Evolutionary conservation across 2,113 vertebrate species (phyloP), one percentile per base, ranked within the genome.

Genomic region (Herpailurus yagouaroundi): DNA sequence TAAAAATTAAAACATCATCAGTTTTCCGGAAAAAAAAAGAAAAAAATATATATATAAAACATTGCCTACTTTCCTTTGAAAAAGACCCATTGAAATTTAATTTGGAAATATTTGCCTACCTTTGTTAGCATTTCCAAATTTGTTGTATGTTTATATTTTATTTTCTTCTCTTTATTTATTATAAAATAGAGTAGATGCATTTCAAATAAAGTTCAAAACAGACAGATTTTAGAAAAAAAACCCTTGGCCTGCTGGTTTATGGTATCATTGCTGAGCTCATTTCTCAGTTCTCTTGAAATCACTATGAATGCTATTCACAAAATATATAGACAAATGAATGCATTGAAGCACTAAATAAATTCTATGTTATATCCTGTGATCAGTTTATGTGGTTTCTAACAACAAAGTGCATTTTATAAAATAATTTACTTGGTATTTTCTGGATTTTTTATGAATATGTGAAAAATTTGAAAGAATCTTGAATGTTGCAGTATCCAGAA

Each of bases 381-480:
- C 31, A 41, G 29, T 92, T 91, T 88, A n/a, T 36, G 16, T 95
- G 80, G 48, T 88, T 96, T 94, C 4, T 38, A 55, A 74, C 23
- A 74, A 93, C 25, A 83, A 83, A 87, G 41, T 63, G 4, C 33
- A 94, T 68, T 92, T 93, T 92, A 83, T 71, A 87, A 92, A 48
- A 80, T 1, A 74, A n/a, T 45, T 85, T 89, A 68, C 11, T 82
- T 86, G 36, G 2, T 82, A 50, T 92, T 86, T 95, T 64, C 31
- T 95, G 55, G 52, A 82, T 27, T 66, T 94, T 95, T 95, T 96
- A 41, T 84, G 31, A 83, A n/a, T 76, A 92, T 91, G 33, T 87
- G 8, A 50, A 87, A 95, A 96, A 31, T 63, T 87, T 95, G n/a
- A 84, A 83, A 76, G 18, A 77, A 38, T 71, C 14, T 84, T 76